Evolutionary conservation across 2,888 invertebrate species (phyloP), one percentile per base, ranked within the genome.

Genomic region (Ecdyonurus torrentis): DNA sequence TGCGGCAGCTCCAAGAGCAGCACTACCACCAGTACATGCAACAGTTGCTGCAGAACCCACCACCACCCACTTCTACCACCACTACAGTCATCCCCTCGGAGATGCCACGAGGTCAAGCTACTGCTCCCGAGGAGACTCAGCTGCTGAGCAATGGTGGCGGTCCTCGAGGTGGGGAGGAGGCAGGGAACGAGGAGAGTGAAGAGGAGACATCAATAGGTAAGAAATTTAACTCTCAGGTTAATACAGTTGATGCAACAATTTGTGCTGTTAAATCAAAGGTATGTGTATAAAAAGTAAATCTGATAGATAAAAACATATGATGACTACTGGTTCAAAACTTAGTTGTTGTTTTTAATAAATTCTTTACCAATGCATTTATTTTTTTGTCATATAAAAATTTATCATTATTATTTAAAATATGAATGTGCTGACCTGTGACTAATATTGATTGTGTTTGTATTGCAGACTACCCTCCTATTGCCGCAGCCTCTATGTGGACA

Each of bases 11-110:
- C 59, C 99, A 99, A 76, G 97, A 97, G 70, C 96, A 99, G 72
- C 99, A 99, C 75, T 99, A 96, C 74, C 93, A 96, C 73, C 97
- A 98, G 72, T 99, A 99, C 74, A 95, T 99, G 85, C 92, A 96
- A 70, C 98, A 98, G 74, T 78, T 97, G 52, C 86, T 81, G 74
- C 83, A 78, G 71, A 81, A 75, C 72, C 80, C 55, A 7, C 5
- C 55, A 5, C 5, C 22, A n/a, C 55, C 55, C 10, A 20, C 5
- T n/a, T 20, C n/a, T 22, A n/a, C 19, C 7, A 20, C 55, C 19
- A 37, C 37, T 15, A 37, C 37, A 5, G 37, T 37, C 37, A 20
- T 7, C 37, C 37, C 37, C 15, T 15, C 37, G 15, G 37, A 37
- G 7, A 37, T 37, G 37, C 37, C 37, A 37, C 37, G 37, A 5